phyloP scores from a whole-genome alignment of 2,888 invertebrate species.

The Macrophya alboannulata region DNA sequence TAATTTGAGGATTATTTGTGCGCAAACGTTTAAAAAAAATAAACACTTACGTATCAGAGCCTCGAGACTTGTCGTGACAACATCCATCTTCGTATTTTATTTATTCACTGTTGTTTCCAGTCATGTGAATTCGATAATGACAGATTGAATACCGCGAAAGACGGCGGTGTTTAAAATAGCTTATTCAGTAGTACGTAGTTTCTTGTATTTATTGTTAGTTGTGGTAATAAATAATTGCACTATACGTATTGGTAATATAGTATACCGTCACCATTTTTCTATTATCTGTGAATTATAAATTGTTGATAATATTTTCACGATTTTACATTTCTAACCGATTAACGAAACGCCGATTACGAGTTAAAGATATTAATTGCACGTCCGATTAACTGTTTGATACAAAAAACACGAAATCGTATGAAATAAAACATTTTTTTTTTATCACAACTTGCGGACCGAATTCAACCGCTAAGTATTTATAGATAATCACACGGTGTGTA shows the following conservation, averaged over 20 bases:
- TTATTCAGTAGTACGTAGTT: neutral
- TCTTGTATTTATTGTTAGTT: neutral
- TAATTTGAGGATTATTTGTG: neutral
- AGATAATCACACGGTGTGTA: constrained; percentile 12
- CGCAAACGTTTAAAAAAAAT: neutral
- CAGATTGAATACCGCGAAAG: constrained; percentile 50
- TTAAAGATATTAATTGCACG: neutral
- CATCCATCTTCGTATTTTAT: constrained; percentile 81
- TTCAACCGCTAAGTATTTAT: constrained; percentile 24
- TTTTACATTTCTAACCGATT: neutral
- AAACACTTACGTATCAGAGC: constrained; percentile 87
- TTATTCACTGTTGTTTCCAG: constrained; percentile 40
- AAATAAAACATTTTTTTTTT: neutral
- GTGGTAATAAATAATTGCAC: neutral
- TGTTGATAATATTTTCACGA: neutral
- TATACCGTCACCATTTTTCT: constrained; percentile 15
- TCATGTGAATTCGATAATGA: constrained; percentile 56
- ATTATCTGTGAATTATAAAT: constrained; percentile 2
- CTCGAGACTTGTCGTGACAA: constrained; percentile 87
- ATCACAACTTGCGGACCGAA: constrained; percentile 12
- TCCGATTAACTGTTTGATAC: constrained; percentile 7
- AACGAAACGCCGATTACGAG: neutral
- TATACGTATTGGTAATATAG: neutral
- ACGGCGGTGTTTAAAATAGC: constrained; percentile 34
- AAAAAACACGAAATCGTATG: neutral